Evolutionary conservation across 2,797 vertebrate genomes (phyloP).

Genomic region (Vireo griseus): DNA sequence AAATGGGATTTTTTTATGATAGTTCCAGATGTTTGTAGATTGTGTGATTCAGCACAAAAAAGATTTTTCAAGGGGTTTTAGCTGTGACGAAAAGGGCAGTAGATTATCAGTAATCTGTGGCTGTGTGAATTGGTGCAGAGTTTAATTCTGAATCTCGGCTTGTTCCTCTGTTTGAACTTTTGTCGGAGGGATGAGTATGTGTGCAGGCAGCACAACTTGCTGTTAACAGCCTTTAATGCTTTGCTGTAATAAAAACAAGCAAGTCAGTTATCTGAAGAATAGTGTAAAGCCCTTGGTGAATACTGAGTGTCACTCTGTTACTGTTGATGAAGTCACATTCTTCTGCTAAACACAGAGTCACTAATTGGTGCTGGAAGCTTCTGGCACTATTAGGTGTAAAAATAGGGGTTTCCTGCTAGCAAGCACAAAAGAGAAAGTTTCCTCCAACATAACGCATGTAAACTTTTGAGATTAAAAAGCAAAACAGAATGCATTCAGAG

Average conservation of each 20-base stretch:
- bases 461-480: not conserved
- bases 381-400: not conserved
- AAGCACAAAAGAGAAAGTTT: not conserved
- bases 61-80: not conserved
- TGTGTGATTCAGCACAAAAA: not conserved
- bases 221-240: not conserved
- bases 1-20: not conserved
- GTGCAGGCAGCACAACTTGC: not conserved
- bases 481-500: not conserved
- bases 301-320: not conserved
- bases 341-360: not conserved
- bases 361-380: not conserved
- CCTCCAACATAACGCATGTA: not conserved
- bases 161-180: not conserved
- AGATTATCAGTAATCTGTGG: not conserved
- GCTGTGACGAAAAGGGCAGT: not conserved
- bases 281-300: not conserved
- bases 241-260: not conserved
- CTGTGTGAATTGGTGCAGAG: not conserved
- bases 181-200: not conserved
- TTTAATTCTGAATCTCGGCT: not conserved
- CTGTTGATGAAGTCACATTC: not conserved
- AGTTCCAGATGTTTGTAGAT: not conserved
- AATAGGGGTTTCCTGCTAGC: not conserved
- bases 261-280: not conserved